Evolutionary conservation across 2,888 invertebrate species (phyloP), one percentile per base, ranked within the genome.

Genomic region (Barypeithes pellucidus): DNA sequence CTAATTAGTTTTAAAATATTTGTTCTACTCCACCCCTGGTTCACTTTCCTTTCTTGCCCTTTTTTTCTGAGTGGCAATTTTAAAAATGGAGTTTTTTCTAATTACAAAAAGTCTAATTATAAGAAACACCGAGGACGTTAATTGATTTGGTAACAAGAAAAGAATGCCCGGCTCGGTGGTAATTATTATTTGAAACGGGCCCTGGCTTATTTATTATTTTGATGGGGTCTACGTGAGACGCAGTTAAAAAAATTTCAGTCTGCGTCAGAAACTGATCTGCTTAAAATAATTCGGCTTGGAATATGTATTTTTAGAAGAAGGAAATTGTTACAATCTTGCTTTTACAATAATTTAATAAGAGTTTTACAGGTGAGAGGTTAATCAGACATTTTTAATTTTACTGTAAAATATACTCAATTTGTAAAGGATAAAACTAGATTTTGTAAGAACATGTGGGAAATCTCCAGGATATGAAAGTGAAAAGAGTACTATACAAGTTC

Each of bases 91-190:
- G 80, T 83, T 84, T 82, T 82, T 82, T 81, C 82, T 85, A 85
- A 85, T 85, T 85, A 83, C 83, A 80, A 84, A 81, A 84, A 84
- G 82, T 85, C 85, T 84, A 85, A 86, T 86, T 86, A 85, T 84
- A 83, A 84, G 84, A 81, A 84, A 83, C 83, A 79, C 77, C 76
- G 76, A 80, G 77, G 86, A 85, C 85, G 84, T 84, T 85, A 86
- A 86, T 86, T 86, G 86, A 86, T 86, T 85, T 81, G 84, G 85
- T 83, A 85, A 86, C 85, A 82, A 82, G 85, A 81, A 84, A 82
- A 82, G 83, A 83, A 83, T 81, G 81, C 80, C 68, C 65, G 68
- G 62, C 59, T 39, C 63, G 65, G 50, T 24, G 77, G 79, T 78
- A 79, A 81, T 82, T 83, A 81, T 82, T 81, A 81, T 82, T 81